Conservation (phyloP, 2,797 vertebrate species). For the Gila robusta region DNA sequence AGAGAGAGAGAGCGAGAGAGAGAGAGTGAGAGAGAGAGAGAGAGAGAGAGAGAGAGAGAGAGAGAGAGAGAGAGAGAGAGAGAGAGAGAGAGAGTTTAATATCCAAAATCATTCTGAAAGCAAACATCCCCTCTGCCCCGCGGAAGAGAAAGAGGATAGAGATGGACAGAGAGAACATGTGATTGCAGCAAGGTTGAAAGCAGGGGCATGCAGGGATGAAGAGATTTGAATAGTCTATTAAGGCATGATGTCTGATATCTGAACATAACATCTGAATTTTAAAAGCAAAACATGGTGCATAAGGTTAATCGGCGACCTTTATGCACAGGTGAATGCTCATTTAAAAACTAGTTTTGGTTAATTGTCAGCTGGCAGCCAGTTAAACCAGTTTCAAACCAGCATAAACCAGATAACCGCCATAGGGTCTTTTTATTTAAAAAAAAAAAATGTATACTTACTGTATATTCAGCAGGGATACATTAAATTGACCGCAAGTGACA, state of each 20-base stretch:
- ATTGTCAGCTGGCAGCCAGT: background rate
- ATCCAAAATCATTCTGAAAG: constrained; percentile 56
- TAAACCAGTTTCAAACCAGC: background rate
- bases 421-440: background rate
- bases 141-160: constrained; percentile 15
- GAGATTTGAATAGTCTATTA: constrained; percentile 1
- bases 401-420: background rate
- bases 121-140: constrained; percentile 7
- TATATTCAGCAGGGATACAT: too few species aligned
- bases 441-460: too few species aligned
- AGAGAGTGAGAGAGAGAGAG: constrained; percentile 71
- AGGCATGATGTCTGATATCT: background rate
- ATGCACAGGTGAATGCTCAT: background rate
- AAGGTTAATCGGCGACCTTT: background rate
- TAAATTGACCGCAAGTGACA: background rate
- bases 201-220: background rate
- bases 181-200: background rate
- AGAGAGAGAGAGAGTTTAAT: constrained; percentile 60
- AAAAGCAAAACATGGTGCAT: background rate
- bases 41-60: constrained; percentile 65
- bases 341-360: background rate
- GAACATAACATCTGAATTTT: background rate
- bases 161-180: constrained; percentile 15
- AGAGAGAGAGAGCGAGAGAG: constrained; percentile 65
- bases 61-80: constrained; percentile 69